Conservation (phyloP, 2,113 vertebrate genomes). For the Sialia sialis region DNA sequence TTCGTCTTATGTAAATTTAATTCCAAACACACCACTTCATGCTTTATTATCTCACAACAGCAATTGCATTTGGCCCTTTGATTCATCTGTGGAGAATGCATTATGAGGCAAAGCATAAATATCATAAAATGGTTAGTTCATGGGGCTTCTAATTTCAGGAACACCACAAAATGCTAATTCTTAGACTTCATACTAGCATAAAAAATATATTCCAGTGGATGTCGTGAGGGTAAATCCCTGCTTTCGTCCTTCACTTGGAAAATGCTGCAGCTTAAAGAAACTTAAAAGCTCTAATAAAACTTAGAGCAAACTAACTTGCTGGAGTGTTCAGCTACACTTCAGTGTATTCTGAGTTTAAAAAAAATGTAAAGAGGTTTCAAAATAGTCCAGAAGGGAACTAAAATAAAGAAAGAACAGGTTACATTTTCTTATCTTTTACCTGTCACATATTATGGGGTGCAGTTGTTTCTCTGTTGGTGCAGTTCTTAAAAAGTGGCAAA, state of each 20-base stretch:
- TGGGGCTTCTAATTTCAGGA: slow-evolving; percentile 78
- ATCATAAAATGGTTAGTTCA: slow-evolving; percentile 77
- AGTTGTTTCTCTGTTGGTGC: neutral
- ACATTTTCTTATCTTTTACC: neutral
- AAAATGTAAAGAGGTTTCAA: neutral
- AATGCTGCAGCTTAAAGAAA: slow-evolving; percentile 55
- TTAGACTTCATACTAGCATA: slow-evolving; percentile 59
- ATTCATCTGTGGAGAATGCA: slow-evolving; percentile 79
- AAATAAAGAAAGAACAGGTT: neutral
- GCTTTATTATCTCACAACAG: slow-evolving; percentile 76
- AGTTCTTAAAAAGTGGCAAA: neutral
- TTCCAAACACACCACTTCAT: slow-evolving; percentile 72
- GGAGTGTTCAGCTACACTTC: neutral
- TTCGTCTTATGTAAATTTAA: slow-evolving; percentile 77
- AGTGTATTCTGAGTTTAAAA: neutral
- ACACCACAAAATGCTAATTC: slow-evolving; percentile 74
- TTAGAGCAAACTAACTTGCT: slow-evolving; percentile 13
- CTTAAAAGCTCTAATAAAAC: slow-evolving; percentile 63
- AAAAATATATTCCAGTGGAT: slow-evolving; percentile 54
- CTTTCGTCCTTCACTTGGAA: slow-evolving; percentile 51
- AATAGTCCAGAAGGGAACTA: neutral
- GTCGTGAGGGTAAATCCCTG: slow-evolving; percentile 51
- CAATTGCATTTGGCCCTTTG: slow-evolving; percentile 75
- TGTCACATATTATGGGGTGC: neutral
- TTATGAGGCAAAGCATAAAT: slow-evolving; percentile 78